Conservation (phyloP, 1,140 invertebrate genomes). For the Thaumetopoea pityocampa region DNA sequence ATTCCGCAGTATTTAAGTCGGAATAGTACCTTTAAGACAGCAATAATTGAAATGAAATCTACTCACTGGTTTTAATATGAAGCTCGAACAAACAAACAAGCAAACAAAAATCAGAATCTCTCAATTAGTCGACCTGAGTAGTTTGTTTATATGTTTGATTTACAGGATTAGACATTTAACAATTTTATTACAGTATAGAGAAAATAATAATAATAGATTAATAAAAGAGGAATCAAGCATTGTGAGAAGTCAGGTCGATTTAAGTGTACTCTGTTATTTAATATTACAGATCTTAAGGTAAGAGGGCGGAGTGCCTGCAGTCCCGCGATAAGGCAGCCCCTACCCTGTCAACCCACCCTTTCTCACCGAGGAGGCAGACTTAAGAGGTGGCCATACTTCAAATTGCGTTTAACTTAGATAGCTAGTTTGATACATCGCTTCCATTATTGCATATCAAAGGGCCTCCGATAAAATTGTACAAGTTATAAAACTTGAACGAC, state of each 20-base stretch:
- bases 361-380: constrained; percentile 56
- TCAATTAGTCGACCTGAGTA: no score
- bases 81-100: no score
- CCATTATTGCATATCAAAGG: constrained; percentile 71
- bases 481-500: constrained; percentile 33
- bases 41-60: no score
- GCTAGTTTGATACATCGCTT: constrained; percentile 70
- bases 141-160: no score
- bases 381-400: constrained; percentile 71
- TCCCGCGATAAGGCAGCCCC: constrained; percentile 65
- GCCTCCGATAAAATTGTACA: constrained; percentile 45
- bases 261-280: constrained; percentile 73
- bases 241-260: constrained; percentile 44
- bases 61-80: no score
- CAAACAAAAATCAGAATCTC: no score
- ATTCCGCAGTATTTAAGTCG: no score
- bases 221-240: constrained; percentile 45
- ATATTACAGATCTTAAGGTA: constrained; percentile 76
- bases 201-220: constrained; percentile 15
- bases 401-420: constrained; percentile 73
- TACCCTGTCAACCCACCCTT: constrained; percentile 30
- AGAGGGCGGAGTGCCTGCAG: constrained; percentile 67
- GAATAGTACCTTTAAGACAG: no score
- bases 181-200: neutral
- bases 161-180: no score